Conservation (phyloP, 2,113 vertebrate species). For the Murina feae region DNA sequence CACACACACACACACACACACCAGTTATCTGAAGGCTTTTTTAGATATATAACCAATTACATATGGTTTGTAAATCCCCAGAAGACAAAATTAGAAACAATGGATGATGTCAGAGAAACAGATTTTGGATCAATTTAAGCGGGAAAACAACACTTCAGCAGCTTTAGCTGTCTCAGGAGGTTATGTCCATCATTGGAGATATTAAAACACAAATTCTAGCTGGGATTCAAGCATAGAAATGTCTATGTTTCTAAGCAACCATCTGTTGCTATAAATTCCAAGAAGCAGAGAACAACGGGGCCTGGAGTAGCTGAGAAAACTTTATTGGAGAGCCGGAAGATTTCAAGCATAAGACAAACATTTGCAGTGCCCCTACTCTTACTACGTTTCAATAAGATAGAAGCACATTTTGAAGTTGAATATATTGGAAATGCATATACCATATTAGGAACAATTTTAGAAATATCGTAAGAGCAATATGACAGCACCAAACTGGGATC, state of each 20-base stretch:
- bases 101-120: not conserved
- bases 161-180: not conserved
- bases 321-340: not conserved
- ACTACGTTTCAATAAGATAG: not conserved
- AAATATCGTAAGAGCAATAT: not conserved
- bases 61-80: not conserved
- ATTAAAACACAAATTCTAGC: slow-evolving; percentile 6
- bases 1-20: not conserved
- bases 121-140: not conserved
- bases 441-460: not conserved
- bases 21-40: not conserved
- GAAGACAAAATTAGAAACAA: slow-evolving; percentile 17
- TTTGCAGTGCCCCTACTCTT: not conserved
- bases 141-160: not conserved
- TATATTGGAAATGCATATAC: not conserved
- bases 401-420: slow-evolving; percentile 15
- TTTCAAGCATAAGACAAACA: not conserved
- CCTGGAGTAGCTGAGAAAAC: not conserved
- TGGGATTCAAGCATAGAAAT: not conserved
- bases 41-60: not conserved
- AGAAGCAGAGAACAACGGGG: not conserved
- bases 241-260: not conserved
- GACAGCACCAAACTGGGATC: not conserved
- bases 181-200: not conserved
- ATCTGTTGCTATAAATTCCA: not conserved